Conservation (phyloP, 2,113 vertebrate species). For the Pao palembangensis region DNA sequence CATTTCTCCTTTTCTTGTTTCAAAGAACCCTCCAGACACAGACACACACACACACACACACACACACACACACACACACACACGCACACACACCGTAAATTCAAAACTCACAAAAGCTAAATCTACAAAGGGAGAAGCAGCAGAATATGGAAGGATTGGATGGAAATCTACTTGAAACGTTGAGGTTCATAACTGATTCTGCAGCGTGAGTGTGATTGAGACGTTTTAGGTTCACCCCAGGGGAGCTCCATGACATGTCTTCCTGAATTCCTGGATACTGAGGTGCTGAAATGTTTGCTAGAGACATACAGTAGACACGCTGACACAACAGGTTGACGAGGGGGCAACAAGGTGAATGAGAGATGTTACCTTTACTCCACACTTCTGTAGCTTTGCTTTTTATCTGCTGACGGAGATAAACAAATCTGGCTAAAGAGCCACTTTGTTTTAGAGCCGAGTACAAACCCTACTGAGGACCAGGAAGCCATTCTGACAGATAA, state of each 20-base stretch:
- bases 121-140: too few relatives aligned
- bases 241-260: too few relatives aligned
- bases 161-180: too few relatives aligned
- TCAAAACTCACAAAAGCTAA: too few relatives aligned
- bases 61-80: conserved; percentile 9
- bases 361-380: conserved; percentile 6
- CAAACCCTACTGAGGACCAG: conserved; percentile 44
- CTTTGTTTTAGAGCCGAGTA: conserved; percentile 25
- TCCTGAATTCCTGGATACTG: too few relatives aligned
- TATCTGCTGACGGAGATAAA: conserved; percentile 29
- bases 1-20: conserved; percentile 19
- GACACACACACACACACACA: conserved; percentile 11
- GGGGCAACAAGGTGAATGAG: neutral
- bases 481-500: conserved; percentile 58
- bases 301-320: too few relatives aligned
- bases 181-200: too few relatives aligned
- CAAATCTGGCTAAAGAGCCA: conserved; percentile 34
- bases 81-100: conserved; percentile 19
- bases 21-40: neutral
- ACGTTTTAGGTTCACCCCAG: too few relatives aligned
- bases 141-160: too few relatives aligned
- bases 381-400: conserved; percentile 2
- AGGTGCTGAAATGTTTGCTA: too few relatives aligned
- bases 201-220: too few relatives aligned
- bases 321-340: neutral